Evolutionary conservation across 2,113 vertebrate species (phyloP), one percentile per base, ranked within the genome.

Genomic region (Regulus satrapa): DNA sequence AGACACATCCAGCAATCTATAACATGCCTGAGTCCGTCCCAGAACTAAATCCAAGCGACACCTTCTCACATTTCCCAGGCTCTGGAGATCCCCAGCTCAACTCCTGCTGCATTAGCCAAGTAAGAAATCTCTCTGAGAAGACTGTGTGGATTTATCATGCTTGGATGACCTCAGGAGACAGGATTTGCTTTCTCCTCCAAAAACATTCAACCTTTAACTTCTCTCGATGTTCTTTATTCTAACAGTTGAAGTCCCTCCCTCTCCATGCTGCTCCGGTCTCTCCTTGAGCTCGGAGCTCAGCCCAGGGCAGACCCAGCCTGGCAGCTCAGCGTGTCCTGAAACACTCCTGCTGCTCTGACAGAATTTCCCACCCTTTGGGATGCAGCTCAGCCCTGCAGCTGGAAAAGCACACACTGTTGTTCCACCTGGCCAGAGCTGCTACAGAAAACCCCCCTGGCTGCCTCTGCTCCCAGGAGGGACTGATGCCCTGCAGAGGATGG

Each of bases 131-230:
- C 49, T 26, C 88, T 62, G 64, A 69, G 66, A 75, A 72, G 32
- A 88, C 2, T 32, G 21, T 26, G 43, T 54, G 62, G 82, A 80
- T 94, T 93, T 86, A 92, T 85, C 14, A 3, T 48, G 40, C 85
- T 91, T 91, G 85, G 85, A 92, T 74, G 79, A 92, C 82, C 76
- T 92, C 75, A 74, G 59, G 38, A 90, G 51, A 55, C 85, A 83
- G 29, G 13, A 82, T 93, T 86, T 92, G 88, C 76, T 88, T 93
- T 92, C 86, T 94, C 66, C 79, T 93, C 91, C 52, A 51, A 69
- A 88, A 54, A 77, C 16, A 46, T 79, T 28, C 78, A 94, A 90
- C 85, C 91, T 95, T 93, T 83, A 77, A 77, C 67, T 90, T 83
- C 62, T 82, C 59, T 73, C 63, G 31, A 85, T 34, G 58, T 79